Evolutionary conservation across 2,797 vertebrate genomes (phyloP).

Genomic region (Liasis olivaceus): DNA sequence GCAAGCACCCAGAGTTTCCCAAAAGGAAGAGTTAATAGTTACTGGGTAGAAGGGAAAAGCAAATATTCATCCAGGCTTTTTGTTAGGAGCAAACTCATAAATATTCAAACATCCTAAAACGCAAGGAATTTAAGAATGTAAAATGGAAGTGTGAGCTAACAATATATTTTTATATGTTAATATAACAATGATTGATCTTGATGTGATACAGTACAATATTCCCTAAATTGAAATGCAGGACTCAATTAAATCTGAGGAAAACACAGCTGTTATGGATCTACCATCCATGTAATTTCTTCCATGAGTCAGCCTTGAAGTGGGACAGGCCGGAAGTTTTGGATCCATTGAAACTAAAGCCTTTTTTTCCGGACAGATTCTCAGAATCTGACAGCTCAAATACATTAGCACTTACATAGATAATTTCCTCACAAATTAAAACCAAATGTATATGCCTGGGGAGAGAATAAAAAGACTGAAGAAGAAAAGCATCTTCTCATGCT

Average conservation of each 20-base stretch:
- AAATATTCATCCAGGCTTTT: neutral
- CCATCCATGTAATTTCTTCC: neutral
- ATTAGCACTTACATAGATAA: neutral
- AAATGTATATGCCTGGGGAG: neutral
- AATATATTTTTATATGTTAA: neutral
- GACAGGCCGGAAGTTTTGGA: neutral
- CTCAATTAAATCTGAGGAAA: neutral
- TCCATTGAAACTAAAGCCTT: neutral
- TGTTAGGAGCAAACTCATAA: neutral
- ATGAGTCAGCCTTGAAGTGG: neutral
- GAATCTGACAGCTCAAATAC: neutral
- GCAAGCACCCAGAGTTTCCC: neutral
- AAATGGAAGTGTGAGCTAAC: neutral
- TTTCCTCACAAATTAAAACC: neutral
- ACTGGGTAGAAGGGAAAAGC: neutral
- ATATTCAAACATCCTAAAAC: neutral
- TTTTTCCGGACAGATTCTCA: neutral
- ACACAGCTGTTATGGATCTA: neutral
- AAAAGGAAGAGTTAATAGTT: neutral
- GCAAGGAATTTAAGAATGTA: neutral
- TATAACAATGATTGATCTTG: neutral
- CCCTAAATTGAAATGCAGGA: neutral
- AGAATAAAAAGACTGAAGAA: neutral
- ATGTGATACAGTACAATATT: neutral
- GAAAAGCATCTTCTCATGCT: neutral